A percentile compares a stretch with the other conserved stretches of the same genome.
Conservation (phyloP, 53 echinoderm and acorn worm genomes). For the Mesocentrotus franciscanus region DNA sequence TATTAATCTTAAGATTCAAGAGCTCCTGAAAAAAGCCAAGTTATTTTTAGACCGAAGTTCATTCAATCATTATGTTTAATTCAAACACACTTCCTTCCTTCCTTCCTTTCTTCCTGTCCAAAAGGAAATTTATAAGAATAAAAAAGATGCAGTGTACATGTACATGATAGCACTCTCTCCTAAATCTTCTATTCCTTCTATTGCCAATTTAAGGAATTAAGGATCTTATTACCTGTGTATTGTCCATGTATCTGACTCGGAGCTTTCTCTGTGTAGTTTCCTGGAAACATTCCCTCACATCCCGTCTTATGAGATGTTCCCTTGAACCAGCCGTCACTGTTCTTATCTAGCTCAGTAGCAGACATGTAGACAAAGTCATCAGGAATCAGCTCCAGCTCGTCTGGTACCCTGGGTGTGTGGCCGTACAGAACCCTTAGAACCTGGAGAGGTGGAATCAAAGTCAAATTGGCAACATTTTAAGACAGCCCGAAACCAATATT, state of each 20-base stretch:
- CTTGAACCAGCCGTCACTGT: constrained; percentile 94
- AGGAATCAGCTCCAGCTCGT: constrained; percentile 93
- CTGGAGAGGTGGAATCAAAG: constrained; percentile 56
- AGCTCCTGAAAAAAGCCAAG: no score
- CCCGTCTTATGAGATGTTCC: constrained; percentile 87
- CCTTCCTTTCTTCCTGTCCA: no score
- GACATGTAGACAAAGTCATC: constrained; percentile 91
- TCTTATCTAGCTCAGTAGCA: constrained; percentile 69
- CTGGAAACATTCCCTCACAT: constrained; percentile 90
- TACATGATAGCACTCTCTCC: not conserved
- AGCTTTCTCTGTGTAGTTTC: constrained; percentile 97
- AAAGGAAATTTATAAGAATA: no score
- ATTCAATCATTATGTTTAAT: no score
- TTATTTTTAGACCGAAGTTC: no score
- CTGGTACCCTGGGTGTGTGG: constrained; percentile 85
- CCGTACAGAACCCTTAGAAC: constrained; percentile 92
- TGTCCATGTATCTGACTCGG: constrained; percentile 99
- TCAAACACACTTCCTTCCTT: no score
- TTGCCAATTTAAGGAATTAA: not conserved
- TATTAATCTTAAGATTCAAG: no score
- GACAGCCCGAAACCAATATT: not conserved
- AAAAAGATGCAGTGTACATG: no score
- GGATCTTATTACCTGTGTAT: constrained; percentile 82
- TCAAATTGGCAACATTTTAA: not conserved
- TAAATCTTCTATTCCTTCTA: not conserved